Evolutionary conservation across 2,797 vertebrate species (phyloP), one percentile per base, ranked within the genome.

Genomic region (Serranus cabrilla): DNA sequence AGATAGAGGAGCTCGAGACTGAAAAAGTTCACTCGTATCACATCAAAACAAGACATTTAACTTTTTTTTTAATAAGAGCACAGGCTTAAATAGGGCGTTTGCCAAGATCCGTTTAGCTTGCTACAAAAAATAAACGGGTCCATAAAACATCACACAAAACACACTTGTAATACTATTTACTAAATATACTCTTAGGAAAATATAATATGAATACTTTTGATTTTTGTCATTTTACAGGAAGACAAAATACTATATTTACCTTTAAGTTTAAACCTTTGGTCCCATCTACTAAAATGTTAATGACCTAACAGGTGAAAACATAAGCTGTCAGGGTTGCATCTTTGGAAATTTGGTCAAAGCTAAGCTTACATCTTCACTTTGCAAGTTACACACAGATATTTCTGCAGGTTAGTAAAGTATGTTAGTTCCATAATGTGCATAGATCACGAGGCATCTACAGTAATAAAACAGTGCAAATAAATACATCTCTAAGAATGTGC

Each of bases 381-480:
- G 69, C 17, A 73, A 62, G 40, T 51, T 62, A 43, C 20, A 58
- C 46, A 71, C 43, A 59, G 1, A 71, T 57, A 67, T 59, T 72
- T 74, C 37, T 71, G 62, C 69, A 74, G 61, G 55, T 64, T 68
- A 63, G 16, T 71, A 27, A 83, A 59, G 4, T 52, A 40, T 59
- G 10, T 56, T 55, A 16, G 13, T 34, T 68, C 2, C 18, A 87
- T 77, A 47, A 67, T 60, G 21, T 55, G 40, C 3, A 17, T 40
- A 64, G 7, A 76, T 5, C 1, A 51, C 52, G 16, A 83, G 45
- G 7, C 50, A 69, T 70, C n/a, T 56, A n/a, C 62, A 66, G 76
- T 39, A 46, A 61, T 50, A 49, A 78, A 76, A 81, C 14, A 77
- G 64, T 74, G 68, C 70, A 91, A 89, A 82, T 81, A 81, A 79